These are phyloP conservation scores for Drosophila paulistorum DNA, from an alignment of 1,140 invertebrate species.

Conservation along the genomic window DNA sequence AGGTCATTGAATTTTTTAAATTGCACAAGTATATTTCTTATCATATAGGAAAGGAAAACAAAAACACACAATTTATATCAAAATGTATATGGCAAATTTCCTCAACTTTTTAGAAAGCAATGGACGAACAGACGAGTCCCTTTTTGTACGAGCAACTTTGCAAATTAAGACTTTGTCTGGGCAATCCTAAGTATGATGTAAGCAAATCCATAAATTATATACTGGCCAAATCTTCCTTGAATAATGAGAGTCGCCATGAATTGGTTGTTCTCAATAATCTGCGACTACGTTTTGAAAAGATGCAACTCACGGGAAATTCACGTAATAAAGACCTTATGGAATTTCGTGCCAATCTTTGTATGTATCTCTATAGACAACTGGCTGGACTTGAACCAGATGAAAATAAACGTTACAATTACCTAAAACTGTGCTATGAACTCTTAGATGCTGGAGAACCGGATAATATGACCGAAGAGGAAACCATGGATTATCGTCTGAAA, in stretches of 20 bases:
- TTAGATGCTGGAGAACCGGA: constrained; percentile 1
- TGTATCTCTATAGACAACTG: constrained; percentile 39
- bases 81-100: not conserved
- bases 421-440: constrained; percentile 36
- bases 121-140: not conserved
- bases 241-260: not conserved
- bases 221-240: not conserved
- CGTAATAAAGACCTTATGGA: not conserved
- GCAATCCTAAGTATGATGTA: constrained; percentile 16
- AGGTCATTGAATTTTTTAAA: too few species aligned
- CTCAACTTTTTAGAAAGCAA: not conserved
- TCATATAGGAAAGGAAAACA: not conserved
- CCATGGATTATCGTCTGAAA: not conserved
- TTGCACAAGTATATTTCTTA: too few species aligned
- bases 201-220: not conserved
- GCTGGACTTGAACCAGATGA: constrained; percentile 15
- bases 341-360: constrained; percentile 24
- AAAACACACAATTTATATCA: not conserved
- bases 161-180: constrained; percentile 24
- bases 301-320: not conserved
- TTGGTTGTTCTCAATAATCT: constrained; percentile 23
- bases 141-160: constrained; percentile 4
- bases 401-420: not conserved
- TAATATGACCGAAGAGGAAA: not conserved
- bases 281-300: constrained; percentile 8